Base-by-base conservation (phyloP, 92 coral and sea anemone species). In the Palythoa grandis region DNA sequence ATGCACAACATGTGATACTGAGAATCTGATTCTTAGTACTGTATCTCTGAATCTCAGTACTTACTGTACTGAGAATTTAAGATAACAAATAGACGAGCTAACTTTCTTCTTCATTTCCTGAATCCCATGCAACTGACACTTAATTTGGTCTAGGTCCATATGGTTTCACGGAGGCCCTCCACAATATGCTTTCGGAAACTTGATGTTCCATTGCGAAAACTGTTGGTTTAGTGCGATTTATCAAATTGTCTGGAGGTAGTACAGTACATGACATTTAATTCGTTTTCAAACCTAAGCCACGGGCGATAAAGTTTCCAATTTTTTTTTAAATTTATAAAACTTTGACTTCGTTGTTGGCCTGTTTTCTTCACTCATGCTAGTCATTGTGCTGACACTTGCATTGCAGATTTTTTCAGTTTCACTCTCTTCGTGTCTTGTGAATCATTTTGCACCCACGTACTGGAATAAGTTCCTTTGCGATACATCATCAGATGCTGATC, bases 321-420 rank as follows among this genome's bases (percentile, higher is more conserved):
- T 5, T 22, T 65, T 7, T 11, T 58, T 13, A 58, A 58, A 43
- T 43, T 43, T 43, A 0, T 43, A 12, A 56, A 16, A 2, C 19
- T 56, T 56, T 56, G 61, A 56, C 16, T 56, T 56, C 3, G 5
- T 7, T 20, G 38, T 22, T 68, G 72, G 39, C 72, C 72, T 68
- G 72, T 68, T 68, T 43, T 68, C 39, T 7, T 7, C 72, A 68
- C 72, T 22, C 39, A 7, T 68, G 15, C 72, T 11, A 68, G 40
- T 68, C 39, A 11, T 68, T 20, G 72, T 68, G 72, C 72, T 68
- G 72, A 68, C 72, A 23, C 72, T 24, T 68, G 40, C 14, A 14
- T 68, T 24, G 40, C 72, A 3, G 12, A 68, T 23, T 68, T 15
- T 20, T 3, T 23, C 47, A 40, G 47, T 40, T 40, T 43, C 50